These are phyloP conservation scores for Tillus elongatus DNA, from an alignment of 2,888 invertebrate genomes.

Conservation along the genomic window DNA sequence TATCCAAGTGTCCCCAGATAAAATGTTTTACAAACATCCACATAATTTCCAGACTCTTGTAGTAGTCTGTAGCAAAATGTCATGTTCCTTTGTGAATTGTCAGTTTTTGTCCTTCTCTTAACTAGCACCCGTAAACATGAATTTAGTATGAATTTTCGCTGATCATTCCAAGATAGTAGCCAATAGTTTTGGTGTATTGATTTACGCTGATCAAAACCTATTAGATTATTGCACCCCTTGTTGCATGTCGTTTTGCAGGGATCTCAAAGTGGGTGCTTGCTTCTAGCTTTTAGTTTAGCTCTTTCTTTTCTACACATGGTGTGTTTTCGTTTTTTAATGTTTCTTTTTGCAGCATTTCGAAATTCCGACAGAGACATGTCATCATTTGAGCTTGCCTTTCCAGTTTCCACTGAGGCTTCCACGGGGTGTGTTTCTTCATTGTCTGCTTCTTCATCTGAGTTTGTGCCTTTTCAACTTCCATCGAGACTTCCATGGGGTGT, in stretches of 20 bases:
- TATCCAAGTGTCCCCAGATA: slow-evolving; percentile 9
- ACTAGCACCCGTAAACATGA: slow-evolving; percentile 2
- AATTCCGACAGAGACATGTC: slow-evolving; percentile 1
- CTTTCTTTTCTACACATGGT: neutral
- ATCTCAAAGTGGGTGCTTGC: neutral
- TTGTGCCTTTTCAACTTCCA: too few species aligned
- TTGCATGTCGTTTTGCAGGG: slow-evolving; percentile 1
- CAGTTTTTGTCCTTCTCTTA: neutral
- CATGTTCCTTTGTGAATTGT: neutral
- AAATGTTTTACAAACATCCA: slow-evolving; percentile 5
- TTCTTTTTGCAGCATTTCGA: neutral
- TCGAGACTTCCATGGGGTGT: too few species aligned
- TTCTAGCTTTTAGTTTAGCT: slow-evolving; percentile 1
- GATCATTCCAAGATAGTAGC: neutral
- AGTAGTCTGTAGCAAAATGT: slow-evolving; percentile 2
- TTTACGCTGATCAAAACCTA: neutral
- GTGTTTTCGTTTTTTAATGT: neutral
- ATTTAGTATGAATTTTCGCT: slow-evolving; percentile 1
- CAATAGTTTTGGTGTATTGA: neutral
- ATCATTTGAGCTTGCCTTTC: too few species aligned
- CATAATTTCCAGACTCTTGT: neutral
- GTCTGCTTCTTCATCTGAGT: neutral
- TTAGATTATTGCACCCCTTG: neutral
- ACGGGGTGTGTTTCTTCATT: neutral
- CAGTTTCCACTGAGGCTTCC: too few species aligned